These are phyloP conservation scores for Subacronicta megacephala DNA, from an alignment of 2,888 invertebrate genomes.

Conservation along the genomic window DNA sequence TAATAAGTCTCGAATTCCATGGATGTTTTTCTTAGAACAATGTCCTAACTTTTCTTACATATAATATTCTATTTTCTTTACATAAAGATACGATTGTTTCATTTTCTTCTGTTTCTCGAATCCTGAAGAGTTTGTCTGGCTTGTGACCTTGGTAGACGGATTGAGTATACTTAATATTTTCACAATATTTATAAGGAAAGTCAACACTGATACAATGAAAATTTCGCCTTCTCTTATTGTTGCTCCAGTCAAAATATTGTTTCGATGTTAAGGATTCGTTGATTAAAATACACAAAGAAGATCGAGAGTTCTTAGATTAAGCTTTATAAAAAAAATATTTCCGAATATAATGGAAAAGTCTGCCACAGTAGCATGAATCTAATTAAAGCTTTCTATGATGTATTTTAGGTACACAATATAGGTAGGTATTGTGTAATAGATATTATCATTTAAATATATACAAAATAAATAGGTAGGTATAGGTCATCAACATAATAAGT, in stretches of 20 bases:
- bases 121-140: slow-evolving; percentile 39
- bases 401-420: no score
- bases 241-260: slow-evolving; percentile 52
- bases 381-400: no score
- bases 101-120: slow-evolving; percentile 39
- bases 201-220: slow-evolving; percentile 57
- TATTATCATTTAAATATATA: no score
- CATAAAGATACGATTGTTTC: slow-evolving; percentile 36
- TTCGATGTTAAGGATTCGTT: slow-evolving; percentile 55
- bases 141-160: slow-evolving; percentile 36
- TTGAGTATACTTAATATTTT: slow-evolving; percentile 48
- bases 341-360: no score
- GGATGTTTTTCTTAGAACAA: slow-evolving; percentile 7
- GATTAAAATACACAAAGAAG: slow-evolving; percentile 5
- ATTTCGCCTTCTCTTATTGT: slow-evolving; percentile 62
- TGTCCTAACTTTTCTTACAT: slow-evolving; percentile 29
- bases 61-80: slow-evolving; percentile 38
- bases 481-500: no score
- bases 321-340: no score
- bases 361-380: no score
- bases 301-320: no score
- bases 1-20: slow-evolving; percentile 3
- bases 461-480: no score
- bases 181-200: slow-evolving; percentile 52
- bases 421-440: no score